Evolutionary conservation across 2,797 vertebrate genomes (phyloP).

Genomic region (Moxostoma hubbsi): DNA sequence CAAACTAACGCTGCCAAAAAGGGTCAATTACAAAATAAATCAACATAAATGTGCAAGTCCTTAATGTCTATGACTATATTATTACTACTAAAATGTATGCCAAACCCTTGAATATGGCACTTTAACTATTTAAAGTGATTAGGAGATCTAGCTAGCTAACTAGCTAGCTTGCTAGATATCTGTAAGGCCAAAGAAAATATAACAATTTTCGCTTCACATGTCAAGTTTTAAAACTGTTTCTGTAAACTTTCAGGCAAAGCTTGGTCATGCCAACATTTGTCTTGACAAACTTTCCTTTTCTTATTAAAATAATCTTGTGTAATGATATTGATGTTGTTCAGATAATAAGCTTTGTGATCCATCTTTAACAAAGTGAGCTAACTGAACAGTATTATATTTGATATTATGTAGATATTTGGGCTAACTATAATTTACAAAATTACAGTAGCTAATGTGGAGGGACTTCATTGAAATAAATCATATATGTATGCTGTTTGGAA

Average conservation of each 20-base stretch:
- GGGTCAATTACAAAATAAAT: conserved; percentile 2
- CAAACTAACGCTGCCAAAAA: conserved; percentile 16
- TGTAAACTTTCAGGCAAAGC: no score
- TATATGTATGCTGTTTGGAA: no score
- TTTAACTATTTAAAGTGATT: not conserved
- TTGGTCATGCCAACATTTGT: no score
- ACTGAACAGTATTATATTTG: no score
- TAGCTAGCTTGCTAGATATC: no score
- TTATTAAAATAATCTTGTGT: not conserved
- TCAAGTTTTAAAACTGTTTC: no score
- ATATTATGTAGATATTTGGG: no score
- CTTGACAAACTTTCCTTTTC: not conserved
- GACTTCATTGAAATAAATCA: no score
- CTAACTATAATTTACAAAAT: no score
- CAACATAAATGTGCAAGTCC: not conserved
- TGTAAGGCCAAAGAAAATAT: no score
- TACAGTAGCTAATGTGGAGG: no score
- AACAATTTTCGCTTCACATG: not conserved
- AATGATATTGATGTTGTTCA: not conserved
- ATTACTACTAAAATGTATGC: not conserved
- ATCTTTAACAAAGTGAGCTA: not conserved
- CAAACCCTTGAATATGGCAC: conserved; percentile 10
- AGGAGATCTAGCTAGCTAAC: not conserved
- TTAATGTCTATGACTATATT: conserved; percentile 18
- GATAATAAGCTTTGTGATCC: not conserved